Base-by-base conservation (phyloP, 2,888 invertebrate species). In the Priocnemis perturbator region DNA sequence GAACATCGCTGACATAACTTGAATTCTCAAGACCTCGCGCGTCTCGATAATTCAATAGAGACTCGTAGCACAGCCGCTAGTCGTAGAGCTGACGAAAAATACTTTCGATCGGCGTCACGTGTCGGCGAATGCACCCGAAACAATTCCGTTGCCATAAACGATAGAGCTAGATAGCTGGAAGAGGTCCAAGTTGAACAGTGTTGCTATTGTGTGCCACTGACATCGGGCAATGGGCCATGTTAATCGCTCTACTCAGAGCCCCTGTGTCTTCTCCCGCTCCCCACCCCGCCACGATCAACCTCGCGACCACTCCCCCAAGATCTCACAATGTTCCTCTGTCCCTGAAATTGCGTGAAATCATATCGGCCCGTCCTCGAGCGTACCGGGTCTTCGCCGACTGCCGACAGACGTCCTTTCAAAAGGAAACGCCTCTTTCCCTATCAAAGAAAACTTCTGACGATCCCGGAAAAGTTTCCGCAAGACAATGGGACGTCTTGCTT, bases 191-290 rank as follows among this genome's bases (percentile, higher is more conserved):
- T 87, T 85, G 84, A 84, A 85, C 85, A 84, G 83, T 83, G 82
- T 82, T 81, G 83, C 78, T 79, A 82, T 83, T 83, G 85, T 83
- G 77, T 78, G 81, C 83, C 79, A 81, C 78, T 81, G 81, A 81
- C 81, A 79, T 82, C 79, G 81, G 73, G 86, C 85, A 88, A 88
- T 87, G 87, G 85, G 81, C 84, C 85, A 85, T 86, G 82, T 86
- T 87, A 88, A 87, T 87, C 87, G 87, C 80, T 84, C 85, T 74
- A 81, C 83, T 86, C 81, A 78, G 77, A 77, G 77, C 69, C 74
- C 81, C 76, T 81, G 83, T 83, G 82, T 81, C 74, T 78, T 74
- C 48, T 26, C 58, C 37, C 44, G n/a, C 21, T 56, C 67, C 57
- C 60, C 62, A 64, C 59, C 73, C 59, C 55, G 48, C 59, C 65